Evolutionary conservation across 2,797 vertebrate genomes (phyloP), one percentile per base, ranked within the genome.

Genomic region (Pipistrellus kuhlii): DNA sequence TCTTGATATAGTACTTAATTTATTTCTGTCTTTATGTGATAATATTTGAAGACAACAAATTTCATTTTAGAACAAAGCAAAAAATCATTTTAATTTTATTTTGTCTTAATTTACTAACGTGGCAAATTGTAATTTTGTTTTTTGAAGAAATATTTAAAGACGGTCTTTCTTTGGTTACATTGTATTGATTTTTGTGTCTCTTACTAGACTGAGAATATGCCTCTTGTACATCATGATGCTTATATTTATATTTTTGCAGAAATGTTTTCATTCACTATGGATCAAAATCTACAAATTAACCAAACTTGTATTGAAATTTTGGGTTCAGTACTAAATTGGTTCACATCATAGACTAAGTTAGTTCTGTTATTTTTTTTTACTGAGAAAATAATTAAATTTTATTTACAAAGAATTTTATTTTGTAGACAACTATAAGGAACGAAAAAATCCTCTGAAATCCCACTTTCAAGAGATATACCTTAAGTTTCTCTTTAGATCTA

Each of bases 351-450:
- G 15, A 25, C 1, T 84, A 64, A 73, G 76, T 88, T 77, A 85
- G 8, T 38, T 91, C 85, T 85, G 7, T 32, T 93, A 59, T 86
- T 59, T 35, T 83, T 83, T 83, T 91, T 86, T 66, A 41, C 62
- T 69, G 35, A 81, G 72, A 84, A 93, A 86, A 89, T 91, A 75
- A 44, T 44, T 44, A 66, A 59, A 76, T 90, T 95, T 87, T 90
- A 8, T 85, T 93, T 71, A 55, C 25, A 85, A 68, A 55, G 35
- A 57, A 30, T 76, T 76, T 94, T 85, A 44, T 88, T 76, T 48
- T 35, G 12, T 66, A 76, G 25, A 87, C 92, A 85, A 77, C 53
- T 83, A 83, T 59, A 68, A 78, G 46, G 1, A 73, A 92, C 13
- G 3, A 88, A 69, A 62, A 92, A 84, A 41, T n/a, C 15, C 23